Evolutionary conservation across 2,113 vertebrate species (phyloP).

Genomic region (Petrocephalus microphthalmus): DNA sequence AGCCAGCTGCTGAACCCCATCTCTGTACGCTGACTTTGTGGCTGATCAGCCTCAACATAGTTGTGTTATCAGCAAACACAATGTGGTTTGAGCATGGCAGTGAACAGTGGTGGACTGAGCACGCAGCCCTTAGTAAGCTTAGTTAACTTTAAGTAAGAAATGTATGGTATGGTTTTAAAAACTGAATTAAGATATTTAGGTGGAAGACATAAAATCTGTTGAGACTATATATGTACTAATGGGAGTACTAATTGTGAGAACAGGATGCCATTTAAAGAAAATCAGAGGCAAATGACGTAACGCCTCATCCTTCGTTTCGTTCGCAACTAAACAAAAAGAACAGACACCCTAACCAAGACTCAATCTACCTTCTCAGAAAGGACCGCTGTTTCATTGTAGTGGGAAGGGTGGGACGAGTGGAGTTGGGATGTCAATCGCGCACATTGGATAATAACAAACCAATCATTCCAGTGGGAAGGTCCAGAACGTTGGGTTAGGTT

Average conservation of each 20-base stretch:
- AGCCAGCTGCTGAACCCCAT: too few relatives aligned
- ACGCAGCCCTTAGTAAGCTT: too few relatives aligned
- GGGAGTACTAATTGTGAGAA: not conserved
- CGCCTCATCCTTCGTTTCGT: constrained; percentile 14
- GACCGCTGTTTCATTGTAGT: not conserved
- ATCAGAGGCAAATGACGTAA: constrained; percentile 26
- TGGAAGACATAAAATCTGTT: too few relatives aligned
- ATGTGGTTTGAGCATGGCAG: too few relatives aligned
- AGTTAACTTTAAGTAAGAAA: too few relatives aligned
- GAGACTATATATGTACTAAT: too few relatives aligned
- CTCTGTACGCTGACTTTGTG: too few relatives aligned
- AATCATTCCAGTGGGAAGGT: constrained; percentile 43
- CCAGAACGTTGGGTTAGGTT: not conserved
- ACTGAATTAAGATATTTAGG: not conserved
- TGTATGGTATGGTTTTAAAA: not conserved
- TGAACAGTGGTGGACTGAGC: too few relatives aligned
- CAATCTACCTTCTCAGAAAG: not conserved
- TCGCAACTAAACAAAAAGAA: constrained; percentile 36
- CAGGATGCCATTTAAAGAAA: not conserved
- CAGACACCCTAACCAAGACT: not conserved
- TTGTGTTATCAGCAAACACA: too few relatives aligned
- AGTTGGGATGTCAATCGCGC: constrained; percentile 53
- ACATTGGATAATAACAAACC: constrained; percentile 39
- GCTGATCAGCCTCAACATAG: too few relatives aligned
- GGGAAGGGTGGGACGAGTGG: constrained; percentile 34